Base-by-base conservation (phyloP, 2,113 vertebrate genomes). In the Pipra filicauda region DNA sequence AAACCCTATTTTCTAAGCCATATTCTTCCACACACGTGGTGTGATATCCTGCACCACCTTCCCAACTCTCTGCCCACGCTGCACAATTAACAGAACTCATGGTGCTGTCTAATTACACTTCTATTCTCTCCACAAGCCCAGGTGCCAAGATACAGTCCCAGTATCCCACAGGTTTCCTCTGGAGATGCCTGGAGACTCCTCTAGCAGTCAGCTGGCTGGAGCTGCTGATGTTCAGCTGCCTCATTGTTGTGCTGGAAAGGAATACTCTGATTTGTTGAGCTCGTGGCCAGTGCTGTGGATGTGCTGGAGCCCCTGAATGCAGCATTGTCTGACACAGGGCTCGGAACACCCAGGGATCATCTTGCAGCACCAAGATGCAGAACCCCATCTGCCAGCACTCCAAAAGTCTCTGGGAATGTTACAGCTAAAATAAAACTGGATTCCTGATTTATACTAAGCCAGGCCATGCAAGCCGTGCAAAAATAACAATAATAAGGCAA, bases 211-310 rank as follows among this genome's bases (percentile, higher is more conserved):
- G 88, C 89, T 55, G 86, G 51, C 72, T 33, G 48, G 66, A 82
- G 78, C 51, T 76, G 66, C 55, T 76, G 70, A 28, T 41, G 64
- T 57, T 96, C 91, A 95, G 91, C 92, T 17, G 91, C 92, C 58
- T 87, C 55, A 82, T 74, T 97, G 95, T 96, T 96, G 79, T 81
- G 85, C 52, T 41, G 55, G 6, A 86, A 62, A 88, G 94, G 87
- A 96, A 83, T 74, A 85, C 76, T 95, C 79, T 93, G 81, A 39
- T 91, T 64, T 86, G 95, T 55, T 57, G 75, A 74, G 82, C 83
- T 54, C 3, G 8, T 31, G 55, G 39, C 77, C 72, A 65, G 65
- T 69, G 77, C 85, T 66, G 41, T 10, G 89, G 59, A 58, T 3
- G 88, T 89, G 67, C 66, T 62, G 62, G 65, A 87, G 80, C 22